phyloP scores from a whole-genome alignment of 2,888 invertebrate species.

The Therioaphis trifolii region DNA sequence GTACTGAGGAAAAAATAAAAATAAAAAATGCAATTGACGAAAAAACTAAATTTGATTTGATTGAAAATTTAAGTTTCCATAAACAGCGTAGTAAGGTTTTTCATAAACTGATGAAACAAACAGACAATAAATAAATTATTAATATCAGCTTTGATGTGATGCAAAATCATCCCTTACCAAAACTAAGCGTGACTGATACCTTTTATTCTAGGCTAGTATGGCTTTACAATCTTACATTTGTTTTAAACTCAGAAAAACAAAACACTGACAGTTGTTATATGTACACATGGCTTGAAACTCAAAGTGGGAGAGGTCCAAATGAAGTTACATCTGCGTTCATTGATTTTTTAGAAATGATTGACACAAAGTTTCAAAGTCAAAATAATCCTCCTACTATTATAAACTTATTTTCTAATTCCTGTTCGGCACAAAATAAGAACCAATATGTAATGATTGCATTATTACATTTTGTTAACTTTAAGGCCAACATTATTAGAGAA shows the following conservation, averaged over 20 bases:
- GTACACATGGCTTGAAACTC: constrained; percentile 40
- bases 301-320: constrained; percentile 50
- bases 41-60: constrained; percentile 10
- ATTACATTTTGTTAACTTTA: background rate
- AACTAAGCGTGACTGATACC: constrained; percentile 64
- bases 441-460: constrained; percentile 10
- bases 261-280: constrained; percentile 3
- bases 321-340: constrained; percentile 50
- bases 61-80: constrained; percentile 20
- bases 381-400: background rate
- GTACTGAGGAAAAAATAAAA: constrained; percentile 29
- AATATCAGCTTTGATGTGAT: constrained; percentile 64
- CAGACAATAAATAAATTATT: constrained; percentile 18
- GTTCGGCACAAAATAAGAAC: background rate
- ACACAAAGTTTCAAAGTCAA: constrained; percentile 11
- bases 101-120: constrained; percentile 17
- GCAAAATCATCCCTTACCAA: constrained; percentile 65
- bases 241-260: constrained; percentile 32
- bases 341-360: constrained; percentile 41
- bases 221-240: constrained; percentile 64
- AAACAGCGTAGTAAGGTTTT: constrained; percentile 26
- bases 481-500: no score
- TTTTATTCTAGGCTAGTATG: constrained; percentile 64
- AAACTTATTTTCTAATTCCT: constrained; percentile 47
- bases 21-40: constrained; percentile 14